Evolutionary conservation across 2,113 vertebrate species (phyloP).

Genomic region (Nanorana parkeri): DNA sequence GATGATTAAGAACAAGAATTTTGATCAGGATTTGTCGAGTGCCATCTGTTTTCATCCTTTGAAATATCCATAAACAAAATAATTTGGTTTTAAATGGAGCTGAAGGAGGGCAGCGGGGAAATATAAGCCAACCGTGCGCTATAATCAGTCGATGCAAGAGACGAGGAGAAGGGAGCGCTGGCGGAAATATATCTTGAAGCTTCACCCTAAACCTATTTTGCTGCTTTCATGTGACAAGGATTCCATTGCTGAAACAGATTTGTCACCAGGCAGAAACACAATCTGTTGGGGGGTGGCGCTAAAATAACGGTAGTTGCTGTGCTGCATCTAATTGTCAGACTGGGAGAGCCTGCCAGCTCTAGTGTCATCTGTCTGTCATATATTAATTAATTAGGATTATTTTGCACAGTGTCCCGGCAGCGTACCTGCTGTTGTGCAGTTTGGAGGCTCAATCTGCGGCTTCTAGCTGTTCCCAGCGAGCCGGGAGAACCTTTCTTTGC

Average conservation of each 20-base stretch:
- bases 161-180: conserved; percentile 1
- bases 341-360: conserved; percentile 43
- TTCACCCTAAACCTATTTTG: conserved; percentile 27
- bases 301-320: conserved; percentile 26
- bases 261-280: conserved; percentile 48
- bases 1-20: conserved; percentile 42
- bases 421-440: conserved; percentile 37
- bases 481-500: not conserved
- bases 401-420: conserved; percentile 39
- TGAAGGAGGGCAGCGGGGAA: conserved; percentile 15
- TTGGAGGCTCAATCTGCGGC: conserved; percentile 26
- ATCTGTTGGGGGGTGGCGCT: conserved; percentile 42
- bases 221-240: conserved; percentile 43
- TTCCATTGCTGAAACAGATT: conserved; percentile 51
- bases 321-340: conserved; percentile 51
- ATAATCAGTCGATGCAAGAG: conserved; percentile 29
- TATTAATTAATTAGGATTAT: conserved; percentile 57
- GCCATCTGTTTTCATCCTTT: conserved; percentile 52
- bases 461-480: not conserved
- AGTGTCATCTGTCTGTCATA: conserved; percentile 54
- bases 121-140: conserved; percentile 38
- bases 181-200: conserved; percentile 32
- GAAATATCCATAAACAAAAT: conserved; percentile 52
- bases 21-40: conserved; percentile 34
- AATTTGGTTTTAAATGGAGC: conserved; percentile 42